Percentiles rank a stretch among this genome's conserved stretches.
phyloP scores from a whole-genome alignment of 1,140 invertebrate species.

The Trichogramma pretiosum region DNA sequence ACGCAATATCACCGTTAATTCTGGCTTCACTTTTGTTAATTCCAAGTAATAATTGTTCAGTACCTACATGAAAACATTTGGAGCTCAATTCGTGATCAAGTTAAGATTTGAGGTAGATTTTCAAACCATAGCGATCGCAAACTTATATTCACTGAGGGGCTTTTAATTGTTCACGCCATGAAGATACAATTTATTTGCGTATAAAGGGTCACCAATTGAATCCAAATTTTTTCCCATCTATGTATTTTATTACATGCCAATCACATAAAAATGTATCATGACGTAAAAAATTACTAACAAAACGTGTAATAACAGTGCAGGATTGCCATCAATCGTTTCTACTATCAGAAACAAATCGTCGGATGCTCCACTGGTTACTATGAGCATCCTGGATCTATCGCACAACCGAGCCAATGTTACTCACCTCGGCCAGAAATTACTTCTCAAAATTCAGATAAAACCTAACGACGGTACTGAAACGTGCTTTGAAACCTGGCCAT shows the following conservation, averaged over 20 bases:
- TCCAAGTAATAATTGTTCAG: constrained; percentile 31
- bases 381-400: constrained; percentile 32
- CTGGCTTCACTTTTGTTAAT: constrained; percentile 36
- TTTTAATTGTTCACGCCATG: too few relatives aligned
- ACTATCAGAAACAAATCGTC: constrained; percentile 33
- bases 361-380: constrained; percentile 26
- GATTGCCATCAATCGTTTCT: constrained; percentile 31
- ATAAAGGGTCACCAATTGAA: too few relatives aligned
- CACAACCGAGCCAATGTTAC: constrained; percentile 30
- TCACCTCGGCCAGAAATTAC: constrained; percentile 40
- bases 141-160: too few relatives aligned
- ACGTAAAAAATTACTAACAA: too few relatives aligned
- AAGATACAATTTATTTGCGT: too few relatives aligned
- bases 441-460: constrained; percentile 38
- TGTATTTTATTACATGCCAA: neutral
- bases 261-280: neutral
- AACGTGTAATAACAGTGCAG: constrained; percentile 26
- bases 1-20: constrained; percentile 37
- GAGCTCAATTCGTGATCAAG: too few relatives aligned
- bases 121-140: too few relatives aligned
- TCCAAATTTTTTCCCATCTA: neutral
- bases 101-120: too few relatives aligned
- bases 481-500: too few relatives aligned
- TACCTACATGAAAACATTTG: too few relatives aligned
- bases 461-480: constrained; percentile 35